Evolutionary conservation across 2,888 invertebrate species (phyloP).

Genomic region (Polyommatus iphigenia): DNA sequence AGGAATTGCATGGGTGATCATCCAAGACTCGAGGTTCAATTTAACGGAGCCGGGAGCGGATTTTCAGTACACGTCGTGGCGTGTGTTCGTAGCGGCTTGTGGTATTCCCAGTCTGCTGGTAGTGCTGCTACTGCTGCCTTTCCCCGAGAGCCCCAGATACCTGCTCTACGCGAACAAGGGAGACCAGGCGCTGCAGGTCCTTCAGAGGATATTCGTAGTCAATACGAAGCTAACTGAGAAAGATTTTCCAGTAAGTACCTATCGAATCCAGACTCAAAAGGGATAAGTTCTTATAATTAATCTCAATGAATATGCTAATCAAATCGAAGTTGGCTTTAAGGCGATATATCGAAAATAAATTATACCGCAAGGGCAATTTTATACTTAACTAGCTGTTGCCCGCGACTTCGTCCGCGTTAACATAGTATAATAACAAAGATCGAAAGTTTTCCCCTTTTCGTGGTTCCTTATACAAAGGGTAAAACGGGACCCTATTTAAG

Average conservation of each 20-base stretch:
- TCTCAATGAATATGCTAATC: too few relatives aligned
- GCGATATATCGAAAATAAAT: too few relatives aligned
- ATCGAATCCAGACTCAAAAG: neutral
- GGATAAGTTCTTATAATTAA: neutral
- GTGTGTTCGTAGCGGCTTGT: conserved; percentile 82
- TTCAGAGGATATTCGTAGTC: conserved; percentile 77
- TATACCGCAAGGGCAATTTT: too few relatives aligned
- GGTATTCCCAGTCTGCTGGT: conserved; percentile 79
- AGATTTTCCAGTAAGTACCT: conserved; percentile 76
- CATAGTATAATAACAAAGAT: too few relatives aligned
- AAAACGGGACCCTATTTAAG: too few relatives aligned
- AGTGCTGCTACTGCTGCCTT: conserved; percentile 69
- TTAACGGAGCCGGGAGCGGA: conserved; percentile 51
- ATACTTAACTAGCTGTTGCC: too few relatives aligned
- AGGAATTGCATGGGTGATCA: conserved; percentile 75
- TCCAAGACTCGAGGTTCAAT: conserved; percentile 62
- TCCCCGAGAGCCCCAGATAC: conserved; percentile 81
- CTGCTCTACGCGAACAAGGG: conserved; percentile 73
- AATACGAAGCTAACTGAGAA: conserved; percentile 73
- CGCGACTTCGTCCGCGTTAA: too few relatives aligned
- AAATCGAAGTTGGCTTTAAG: too few relatives aligned
- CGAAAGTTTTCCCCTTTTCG: too few relatives aligned
- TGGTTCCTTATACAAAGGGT: too few relatives aligned
- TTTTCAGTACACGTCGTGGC: conserved; percentile 81
- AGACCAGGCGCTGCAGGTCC: conserved; percentile 73